Evolutionary conservation across 1,140 invertebrate genomes (phyloP), one percentile per base, ranked within the genome.

Genomic region (Holotrichia oblita): DNA sequence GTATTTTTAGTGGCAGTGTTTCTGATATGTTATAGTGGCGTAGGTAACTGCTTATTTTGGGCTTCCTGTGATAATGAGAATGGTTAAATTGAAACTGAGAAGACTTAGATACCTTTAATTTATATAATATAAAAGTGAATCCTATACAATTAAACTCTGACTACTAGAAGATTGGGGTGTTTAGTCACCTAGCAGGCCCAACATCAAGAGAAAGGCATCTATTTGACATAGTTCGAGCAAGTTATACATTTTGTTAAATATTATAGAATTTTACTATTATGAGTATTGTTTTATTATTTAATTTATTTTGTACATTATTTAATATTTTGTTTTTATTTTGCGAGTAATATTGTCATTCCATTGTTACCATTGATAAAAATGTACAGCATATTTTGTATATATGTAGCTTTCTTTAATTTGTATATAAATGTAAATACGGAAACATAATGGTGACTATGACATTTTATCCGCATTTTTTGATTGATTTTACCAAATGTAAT

Each of bases 41-140:
- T 96, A 69, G 97, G 97, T 7, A 97, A 96, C 87, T 99, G 97
- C 87, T 89, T 98, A 59, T 94, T 99, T 83, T 98, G 96, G 95
- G 93, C 91, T 79, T 92, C 89, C 78, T 96, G 95, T 85, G 92
- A 94, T 76, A 90, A 91, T 82, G 92, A 94, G 76, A 90, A 91
- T 81, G 85, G 84, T 79, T 87, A 84, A 22, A 69, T 8, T 4
- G 10, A 34, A 27, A 69, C 61, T 48, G 61, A 69, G 20, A 69
- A 69, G 8, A 69, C 61, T 69, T 9, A 4, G 22, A 27, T 12
- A 69, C 20, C 14, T 55, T 20, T 69, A 69, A 69, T 69, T 69
- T 27, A 10, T 69, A 55, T 17, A 55, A 55, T 69, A 48, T 48
- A 34, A 69, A 34, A 27, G 61, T 69, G 61, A 69, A 69, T 27